Evolutionary conservation across 2,888 invertebrate species (phyloP), one percentile per base, ranked within the genome.

Genomic region (Sceliomorpha sp.): DNA sequence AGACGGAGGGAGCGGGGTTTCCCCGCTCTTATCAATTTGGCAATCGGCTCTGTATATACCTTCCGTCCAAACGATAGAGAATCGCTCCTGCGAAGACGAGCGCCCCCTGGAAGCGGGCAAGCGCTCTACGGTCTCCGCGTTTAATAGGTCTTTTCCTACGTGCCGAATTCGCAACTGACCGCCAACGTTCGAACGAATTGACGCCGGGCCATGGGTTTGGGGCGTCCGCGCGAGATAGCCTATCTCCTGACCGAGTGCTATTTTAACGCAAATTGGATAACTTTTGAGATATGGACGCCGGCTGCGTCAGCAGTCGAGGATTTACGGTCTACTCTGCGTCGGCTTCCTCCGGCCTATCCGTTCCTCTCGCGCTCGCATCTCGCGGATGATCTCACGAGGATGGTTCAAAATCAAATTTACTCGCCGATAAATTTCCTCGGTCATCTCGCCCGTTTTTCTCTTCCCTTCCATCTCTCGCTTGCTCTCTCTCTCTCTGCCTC

Each of bases 201-300:
- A 63, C 51, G 45, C 45, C 45, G 45, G 39, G 37, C 37, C 29
- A n/a, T n/a, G n/a, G 45, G 60, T 44, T 44, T 39, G 32, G 63
- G 55, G 32, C 47, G 44, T 40, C 31, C n/a, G 44, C 44, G 42
- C 12, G 26, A 45, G 66, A 62, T 34, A 53, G 64, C 53, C 64
- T 75, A 78, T 77, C 78, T 74, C 73, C 72, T 60, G 76, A 75
- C 73, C 78, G 78, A 83, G 80, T 82, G 81, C 81, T 81, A 83
- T 82, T 85, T 83, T 84, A 84, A 84, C 81, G 79, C 83, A 84
- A 85, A 86, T 86, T 85, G 84, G 82, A 86, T 84, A 86, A 86
- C 83, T 85, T 84, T 84, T 85, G 83, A 85, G 83, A 84, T 83
- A 85, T 82, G 79, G 80, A 76, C 77, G 77, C 69, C 74, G n/a